These are phyloP conservation scores for Trachelus tabidus DNA, from an alignment of 2,888 invertebrate species.

Conservation along the genomic window DNA sequence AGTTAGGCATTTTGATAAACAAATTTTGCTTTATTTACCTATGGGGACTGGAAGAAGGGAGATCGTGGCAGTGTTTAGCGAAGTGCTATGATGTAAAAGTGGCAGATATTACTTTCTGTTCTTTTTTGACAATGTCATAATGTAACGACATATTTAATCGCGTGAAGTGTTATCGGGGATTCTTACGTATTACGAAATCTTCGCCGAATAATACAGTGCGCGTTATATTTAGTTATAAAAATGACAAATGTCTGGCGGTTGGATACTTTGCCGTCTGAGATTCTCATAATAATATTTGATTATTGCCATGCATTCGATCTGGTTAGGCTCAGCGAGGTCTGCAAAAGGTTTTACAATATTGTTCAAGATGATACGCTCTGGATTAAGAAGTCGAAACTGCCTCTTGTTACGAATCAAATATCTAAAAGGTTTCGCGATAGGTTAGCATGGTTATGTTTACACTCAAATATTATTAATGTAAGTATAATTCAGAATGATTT, in stretches of 20 bases:
- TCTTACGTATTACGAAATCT: neutral
- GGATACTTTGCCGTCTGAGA: conserved; percentile 64
- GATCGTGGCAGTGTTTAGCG: neutral
- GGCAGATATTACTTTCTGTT: neutral
- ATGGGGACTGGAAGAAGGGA: neutral
- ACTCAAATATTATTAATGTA: neutral
- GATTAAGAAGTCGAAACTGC: conserved; percentile 49
- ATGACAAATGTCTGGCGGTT: conserved; percentile 53
- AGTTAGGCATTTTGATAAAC: neutral
- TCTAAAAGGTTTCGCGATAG: conserved; percentile 53
- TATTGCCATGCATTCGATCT: conserved; percentile 68
- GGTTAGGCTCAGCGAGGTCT: conserved; percentile 67
- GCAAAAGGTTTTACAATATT: conserved; percentile 66
- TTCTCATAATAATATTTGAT: conserved; percentile 69
- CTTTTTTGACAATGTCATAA: neutral
- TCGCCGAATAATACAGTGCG: neutral
- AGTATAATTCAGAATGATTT: neutral
- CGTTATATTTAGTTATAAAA: conserved; percentile 25
- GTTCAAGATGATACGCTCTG: conserved; percentile 65
- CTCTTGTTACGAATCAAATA: conserved; percentile 60
- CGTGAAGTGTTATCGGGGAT: neutral
- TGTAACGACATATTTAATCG: neutral
- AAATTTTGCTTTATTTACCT: neutral
- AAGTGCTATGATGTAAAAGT: neutral
- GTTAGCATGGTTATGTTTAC: conserved; percentile 34